Evolutionary conservation across 2,113 vertebrate genomes (phyloP), one percentile per base, ranked within the genome.

Genomic region (Ramphastos sulfuratus): DNA sequence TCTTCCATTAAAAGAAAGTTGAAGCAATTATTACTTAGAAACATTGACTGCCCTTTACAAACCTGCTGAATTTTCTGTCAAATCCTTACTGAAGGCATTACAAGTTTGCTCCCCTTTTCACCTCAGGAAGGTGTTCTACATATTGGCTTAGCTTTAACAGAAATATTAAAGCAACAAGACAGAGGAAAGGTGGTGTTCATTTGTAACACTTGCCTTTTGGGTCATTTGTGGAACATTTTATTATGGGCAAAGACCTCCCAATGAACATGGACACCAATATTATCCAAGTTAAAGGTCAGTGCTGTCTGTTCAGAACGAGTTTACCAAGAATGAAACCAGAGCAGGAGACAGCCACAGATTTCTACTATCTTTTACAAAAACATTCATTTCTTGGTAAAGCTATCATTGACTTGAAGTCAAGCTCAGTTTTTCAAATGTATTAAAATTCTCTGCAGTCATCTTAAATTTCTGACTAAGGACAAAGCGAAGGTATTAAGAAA

Each of bases 361-460:
- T 88, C 66, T 66, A 88, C 20, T 20, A 74, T 55, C 71, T 88
- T 88, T 90, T 71, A 87, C 77, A 87, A 87, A 87, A 95, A 85
- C 42, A 18, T 15, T 69, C 61, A 33, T 74, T 92, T 80, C 72
- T 93, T 12, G 12, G 54, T 81, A 90, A 94, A 82, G 58, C 33
- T 70, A 85, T 81, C 52, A 73, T 35, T 58, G 75, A 88, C 85
- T 85, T 75, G 82, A 91, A 93, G 64, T 63, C 63, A 83, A 67
- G 73, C 30, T 84, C 65, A 59, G 83, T 82, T 92, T 89, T 89
- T 58, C 63, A 90, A 96, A 55, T 19, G 12, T 58, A 42, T 84
- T 94, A 84, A 73, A 95, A 95, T 86, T 79, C 93, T 95, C 93
- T 82, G 76, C 46, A 82, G 94, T 91, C 76, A 30, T 95, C 93